Conservation (phyloP, 2,888 invertebrate genomes). For the Caenorhabditis imperialis region DNA sequence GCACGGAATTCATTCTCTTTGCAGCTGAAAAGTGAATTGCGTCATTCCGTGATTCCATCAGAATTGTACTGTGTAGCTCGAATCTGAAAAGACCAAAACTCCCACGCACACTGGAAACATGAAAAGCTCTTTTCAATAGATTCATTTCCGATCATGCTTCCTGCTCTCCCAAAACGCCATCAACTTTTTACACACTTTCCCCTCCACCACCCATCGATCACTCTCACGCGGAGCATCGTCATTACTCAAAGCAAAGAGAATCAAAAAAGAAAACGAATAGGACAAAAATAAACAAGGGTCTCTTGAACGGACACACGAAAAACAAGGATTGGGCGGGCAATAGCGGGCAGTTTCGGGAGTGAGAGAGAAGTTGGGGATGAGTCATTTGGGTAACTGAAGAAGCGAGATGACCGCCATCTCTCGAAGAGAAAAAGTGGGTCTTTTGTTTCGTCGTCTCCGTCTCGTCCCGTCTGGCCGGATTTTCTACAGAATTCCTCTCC, state of each 20-base stretch:
- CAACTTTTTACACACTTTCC: conserved; percentile 3
- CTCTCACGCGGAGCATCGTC: conserved; percentile 1
- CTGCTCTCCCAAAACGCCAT: neutral
- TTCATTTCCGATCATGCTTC: too few relatives aligned
- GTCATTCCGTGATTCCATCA: too few relatives aligned
- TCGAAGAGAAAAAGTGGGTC: neutral
- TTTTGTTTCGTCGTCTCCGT: neutral
- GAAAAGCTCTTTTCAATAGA: too few relatives aligned
- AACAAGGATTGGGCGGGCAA: neutral
- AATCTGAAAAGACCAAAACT: too few relatives aligned
- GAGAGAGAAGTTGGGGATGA: neutral
- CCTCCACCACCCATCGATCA: neutral
- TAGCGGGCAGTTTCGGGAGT: neutral
- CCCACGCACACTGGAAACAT: too few relatives aligned
- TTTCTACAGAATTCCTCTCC: too few relatives aligned
- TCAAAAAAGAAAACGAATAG: neutral
- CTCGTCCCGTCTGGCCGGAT: neutral
- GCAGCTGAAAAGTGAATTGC: too few relatives aligned
- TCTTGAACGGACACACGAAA: neutral
- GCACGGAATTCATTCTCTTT: too few relatives aligned
- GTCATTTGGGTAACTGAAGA: conserved; percentile 8
- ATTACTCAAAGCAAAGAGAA: conserved; percentile 2
- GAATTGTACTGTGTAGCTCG: too few relatives aligned
- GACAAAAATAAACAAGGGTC: conserved; percentile 6
- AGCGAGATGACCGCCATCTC: neutral